Conservation (phyloP, 2,113 vertebrate genomes). For the Psittacula cyanocephala region DNA sequence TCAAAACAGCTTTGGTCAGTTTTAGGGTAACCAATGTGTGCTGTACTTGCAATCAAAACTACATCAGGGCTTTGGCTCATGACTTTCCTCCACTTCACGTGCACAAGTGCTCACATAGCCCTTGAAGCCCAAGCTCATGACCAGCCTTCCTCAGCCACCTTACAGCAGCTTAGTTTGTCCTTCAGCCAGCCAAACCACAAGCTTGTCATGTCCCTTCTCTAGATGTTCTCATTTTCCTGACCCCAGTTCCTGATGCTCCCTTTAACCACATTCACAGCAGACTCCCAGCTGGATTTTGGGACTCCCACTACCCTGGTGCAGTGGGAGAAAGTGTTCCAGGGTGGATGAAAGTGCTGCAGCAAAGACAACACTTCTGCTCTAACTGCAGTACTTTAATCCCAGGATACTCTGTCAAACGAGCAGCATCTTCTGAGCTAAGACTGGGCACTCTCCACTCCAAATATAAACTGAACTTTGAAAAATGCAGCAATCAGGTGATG, state of each 20-base stretch:
- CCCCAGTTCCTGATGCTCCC: not conserved
- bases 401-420: not conserved
- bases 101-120: not conserved
- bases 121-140: not conserved
- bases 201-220: not conserved
- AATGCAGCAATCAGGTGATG: not conserved
- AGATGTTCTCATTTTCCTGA: not conserved
- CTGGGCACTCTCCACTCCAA: not conserved
- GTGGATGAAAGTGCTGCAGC: not conserved
- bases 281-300: not conserved
- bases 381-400: not conserved
- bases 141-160: not conserved
- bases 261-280: not conserved
- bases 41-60: not conserved
- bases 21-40: not conserved
- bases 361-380: not conserved
- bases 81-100: not conserved
- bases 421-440: not conserved
- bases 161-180: not conserved
- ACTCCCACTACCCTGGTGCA: not conserved
- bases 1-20: not conserved
- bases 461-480: not conserved
- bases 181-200: not conserved
- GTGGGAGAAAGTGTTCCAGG: not conserved
- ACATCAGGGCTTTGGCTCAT: not conserved